A percentile compares a stretch with the other conserved stretches of the same genome.
These are phyloP conservation scores for Pelodytes ibericus DNA, from an alignment of 2,797 vertebrate genomes.

Conservation along the genomic window DNA sequence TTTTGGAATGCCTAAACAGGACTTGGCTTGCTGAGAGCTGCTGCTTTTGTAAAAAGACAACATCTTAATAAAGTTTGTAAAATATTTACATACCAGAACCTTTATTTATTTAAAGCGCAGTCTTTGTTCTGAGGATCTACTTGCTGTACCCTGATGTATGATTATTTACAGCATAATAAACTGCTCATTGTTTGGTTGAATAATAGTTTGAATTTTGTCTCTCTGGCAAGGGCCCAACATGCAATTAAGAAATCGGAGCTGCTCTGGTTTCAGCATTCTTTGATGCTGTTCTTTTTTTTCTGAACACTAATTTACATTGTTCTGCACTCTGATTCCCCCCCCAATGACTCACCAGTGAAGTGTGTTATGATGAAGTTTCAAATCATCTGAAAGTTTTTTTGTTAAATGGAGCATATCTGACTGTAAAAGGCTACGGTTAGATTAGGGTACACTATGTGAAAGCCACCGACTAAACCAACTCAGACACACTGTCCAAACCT, in stretches of 20 bases:
- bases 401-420: constrained; percentile 39
- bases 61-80: constrained; percentile 40
- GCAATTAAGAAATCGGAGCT: constrained; percentile 75
- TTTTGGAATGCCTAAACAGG: constrained; percentile 15
- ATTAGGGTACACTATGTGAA: constrained; percentile 21
- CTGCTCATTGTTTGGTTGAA: constrained; percentile 58
- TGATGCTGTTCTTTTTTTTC: constrained; percentile 66
- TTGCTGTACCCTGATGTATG: constrained; percentile 49
- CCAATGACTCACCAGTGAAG: constrained; percentile 46
- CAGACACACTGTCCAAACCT: constrained; percentile 25
- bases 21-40: constrained; percentile 10
- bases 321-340: constrained; percentile 37
- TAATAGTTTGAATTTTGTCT: constrained; percentile 60
- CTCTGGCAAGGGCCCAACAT: constrained; percentile 60
- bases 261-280: constrained; percentile 75
- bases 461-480: constrained; percentile 46
- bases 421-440: constrained; percentile 39
- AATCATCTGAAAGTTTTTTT: constrained; percentile 36
- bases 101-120: constrained; percentile 55
- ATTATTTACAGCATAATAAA: constrained; percentile 63
- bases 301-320: constrained; percentile 36
- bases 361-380: constrained; percentile 39
- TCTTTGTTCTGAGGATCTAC: constrained; percentile 56
- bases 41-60: constrained; percentile 27
- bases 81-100: constrained; percentile 51